These are phyloP conservation scores for Toxotes jaculatrix DNA, from an alignment of 2,113 vertebrate species.

Conservation along the genomic window DNA sequence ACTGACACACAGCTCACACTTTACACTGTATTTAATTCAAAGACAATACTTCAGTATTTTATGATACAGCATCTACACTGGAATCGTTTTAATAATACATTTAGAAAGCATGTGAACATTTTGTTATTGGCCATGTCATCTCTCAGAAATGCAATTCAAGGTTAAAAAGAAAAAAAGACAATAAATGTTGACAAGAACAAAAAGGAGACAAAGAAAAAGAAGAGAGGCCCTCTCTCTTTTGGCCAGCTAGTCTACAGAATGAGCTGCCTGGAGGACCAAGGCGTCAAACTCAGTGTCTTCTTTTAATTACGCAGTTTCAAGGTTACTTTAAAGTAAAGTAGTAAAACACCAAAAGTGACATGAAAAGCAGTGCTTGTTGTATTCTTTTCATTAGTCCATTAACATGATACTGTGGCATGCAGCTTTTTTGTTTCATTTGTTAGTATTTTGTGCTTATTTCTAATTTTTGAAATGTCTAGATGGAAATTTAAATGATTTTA, in stretches of 20 bases:
- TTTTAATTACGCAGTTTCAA: slow-evolving; percentile 4
- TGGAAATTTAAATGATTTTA: background rate
- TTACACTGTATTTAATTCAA: background rate
- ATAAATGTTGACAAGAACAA: background rate
- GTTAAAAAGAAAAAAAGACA: background rate
- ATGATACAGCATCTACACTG: background rate
- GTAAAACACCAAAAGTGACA: background rate
- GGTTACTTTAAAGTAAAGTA: background rate
- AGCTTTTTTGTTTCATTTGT: slow-evolving; percentile 13
- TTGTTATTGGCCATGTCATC: background rate
- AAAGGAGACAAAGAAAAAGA: background rate
- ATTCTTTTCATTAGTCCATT: background rate
- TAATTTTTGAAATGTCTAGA: background rate
- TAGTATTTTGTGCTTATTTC: background rate
- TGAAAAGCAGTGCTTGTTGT: background rate
- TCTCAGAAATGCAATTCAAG: background rate
- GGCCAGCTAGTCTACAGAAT: background rate
- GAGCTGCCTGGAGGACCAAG: background rate
- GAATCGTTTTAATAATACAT: background rate
- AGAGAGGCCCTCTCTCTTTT: background rate
- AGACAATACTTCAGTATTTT: background rate
- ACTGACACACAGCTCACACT: background rate
- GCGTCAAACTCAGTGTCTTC: background rate
- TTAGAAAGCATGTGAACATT: background rate
- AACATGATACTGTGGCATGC: background rate